Percentiles rank a stretch among this genome's conserved stretches.
Evolutionary conservation across 1,140 invertebrate genomes (phyloP).

Genomic region (Drosophila serrata): DNA sequence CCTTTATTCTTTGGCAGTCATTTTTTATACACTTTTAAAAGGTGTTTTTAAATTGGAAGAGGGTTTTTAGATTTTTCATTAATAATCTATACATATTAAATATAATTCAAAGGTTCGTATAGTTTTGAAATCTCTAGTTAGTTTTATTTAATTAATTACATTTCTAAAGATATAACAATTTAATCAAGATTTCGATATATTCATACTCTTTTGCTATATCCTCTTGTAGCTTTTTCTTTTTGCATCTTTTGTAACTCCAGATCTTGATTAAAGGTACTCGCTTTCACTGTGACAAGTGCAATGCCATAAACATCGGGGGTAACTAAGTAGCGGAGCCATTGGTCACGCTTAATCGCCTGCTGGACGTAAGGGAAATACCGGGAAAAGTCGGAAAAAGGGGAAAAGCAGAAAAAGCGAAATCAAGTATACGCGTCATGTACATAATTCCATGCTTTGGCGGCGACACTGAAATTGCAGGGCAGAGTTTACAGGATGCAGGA

Average conservation of each 20-base stretch:
- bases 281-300: slow-evolving; percentile 43
- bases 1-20: background rate
- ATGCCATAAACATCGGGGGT: slow-evolving; percentile 58
- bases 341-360: slow-evolving; percentile 78
- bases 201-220: background rate
- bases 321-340: slow-evolving; percentile 65
- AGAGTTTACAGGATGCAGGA: slow-evolving; percentile 18
- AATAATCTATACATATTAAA: background rate
- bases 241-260: slow-evolving; percentile 4
- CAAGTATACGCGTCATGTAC: slow-evolving; percentile 70
- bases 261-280: slow-evolving; percentile 66
- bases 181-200: background rate
- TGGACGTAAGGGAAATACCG: slow-evolving; percentile 24
- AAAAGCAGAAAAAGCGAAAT: slow-evolving; percentile 29
- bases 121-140: background rate
- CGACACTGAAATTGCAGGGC: slow-evolving; percentile 45
- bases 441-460: slow-evolving; percentile 67
- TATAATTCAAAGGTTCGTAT: background rate
- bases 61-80: background rate
- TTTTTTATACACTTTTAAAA: background rate
- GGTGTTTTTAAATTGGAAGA: background rate
- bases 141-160: background rate
- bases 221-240: background rate
- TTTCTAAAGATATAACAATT: background rate
- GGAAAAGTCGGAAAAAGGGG: background rate